A percentile compares a stretch with the other conserved stretches of the same genome.
Evolutionary conservation across 30 jellyfish, hydroid and myxozoan species (phyloP).

Genomic region (Aurelia aurita complex sp. Pacific): DNA sequence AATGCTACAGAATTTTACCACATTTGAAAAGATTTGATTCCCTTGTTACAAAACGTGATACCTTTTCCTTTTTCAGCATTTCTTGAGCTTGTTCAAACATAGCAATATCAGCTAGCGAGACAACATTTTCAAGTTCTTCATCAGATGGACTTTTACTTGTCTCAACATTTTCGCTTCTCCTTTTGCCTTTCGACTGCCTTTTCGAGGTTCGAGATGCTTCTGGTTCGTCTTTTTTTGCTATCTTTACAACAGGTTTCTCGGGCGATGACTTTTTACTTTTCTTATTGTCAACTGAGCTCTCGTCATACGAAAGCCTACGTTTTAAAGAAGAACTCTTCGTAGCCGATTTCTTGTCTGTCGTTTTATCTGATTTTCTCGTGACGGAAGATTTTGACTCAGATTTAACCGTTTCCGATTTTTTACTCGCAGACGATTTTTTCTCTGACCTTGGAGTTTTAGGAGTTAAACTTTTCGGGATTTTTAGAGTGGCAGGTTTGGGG

Average conservation of each 20-base stretch:
- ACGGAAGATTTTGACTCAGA: not conserved
- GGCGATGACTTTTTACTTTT: not conserved
- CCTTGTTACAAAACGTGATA: not conserved
- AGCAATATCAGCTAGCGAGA: slow-evolving; percentile 57
- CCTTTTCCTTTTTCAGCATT: slow-evolving; percentile 19
- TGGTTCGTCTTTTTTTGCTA: not conserved
- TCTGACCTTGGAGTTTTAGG: not conserved
- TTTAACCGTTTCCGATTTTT: slow-evolving; percentile 1
- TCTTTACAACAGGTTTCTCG: too few relatives aligned
- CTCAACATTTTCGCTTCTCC: not conserved
- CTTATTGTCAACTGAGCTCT: not conserved
- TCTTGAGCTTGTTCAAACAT: slow-evolving; percentile 64
- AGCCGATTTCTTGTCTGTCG: not conserved
- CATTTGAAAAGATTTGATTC: too few relatives aligned
- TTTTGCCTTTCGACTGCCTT: not conserved
- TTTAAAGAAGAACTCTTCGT: not conserved
- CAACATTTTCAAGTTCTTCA: slow-evolving; percentile 43
- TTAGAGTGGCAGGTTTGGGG: slow-evolving; percentile 8
- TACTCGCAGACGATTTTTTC: not conserved
- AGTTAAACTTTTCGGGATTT: not conserved
- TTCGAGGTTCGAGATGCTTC: not conserved
- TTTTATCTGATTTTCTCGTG: not conserved
- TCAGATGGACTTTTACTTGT: not conserved
- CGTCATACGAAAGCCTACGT: slow-evolving; percentile 22
- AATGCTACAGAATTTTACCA: too few relatives aligned